phyloP scores from a whole-genome alignment of 2,888 invertebrate genomes.

The Crepidodera aurea region DNA sequence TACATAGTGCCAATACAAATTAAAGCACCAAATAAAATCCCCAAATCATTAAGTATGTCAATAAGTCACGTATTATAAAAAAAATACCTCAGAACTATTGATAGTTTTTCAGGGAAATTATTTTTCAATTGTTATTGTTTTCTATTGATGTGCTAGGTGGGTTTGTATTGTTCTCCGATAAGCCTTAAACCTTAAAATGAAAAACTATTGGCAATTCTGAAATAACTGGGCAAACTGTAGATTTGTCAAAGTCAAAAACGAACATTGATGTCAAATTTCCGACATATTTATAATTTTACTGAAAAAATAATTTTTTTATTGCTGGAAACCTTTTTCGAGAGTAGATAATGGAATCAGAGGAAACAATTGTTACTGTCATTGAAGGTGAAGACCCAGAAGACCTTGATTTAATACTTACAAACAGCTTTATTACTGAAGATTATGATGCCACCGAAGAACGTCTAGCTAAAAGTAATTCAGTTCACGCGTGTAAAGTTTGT shows the following conservation, averaged over 20 bases:
- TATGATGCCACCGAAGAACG: slow-evolving; percentile 26
- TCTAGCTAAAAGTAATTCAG: slow-evolving; percentile 18
- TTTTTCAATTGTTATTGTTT: too few relatives aligned
- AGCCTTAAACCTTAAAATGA: too few relatives aligned
- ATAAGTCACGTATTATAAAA: too few relatives aligned
- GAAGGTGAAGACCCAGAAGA: slow-evolving; percentile 7
- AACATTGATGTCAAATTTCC: slow-evolving; percentile 29
- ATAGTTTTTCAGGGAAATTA: too few relatives aligned
- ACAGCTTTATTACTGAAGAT: slow-evolving; percentile 24
- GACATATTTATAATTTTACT: slow-evolving; percentile 28
- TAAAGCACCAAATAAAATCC: too few relatives aligned
- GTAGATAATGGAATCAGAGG: slow-evolving; percentile 6
- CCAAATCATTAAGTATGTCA: too few relatives aligned
- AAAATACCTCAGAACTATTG: too few relatives aligned
- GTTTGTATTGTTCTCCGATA: too few relatives aligned
- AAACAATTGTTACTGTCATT: background rate
- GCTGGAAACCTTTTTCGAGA: background rate
- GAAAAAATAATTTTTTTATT: slow-evolving; percentile 14
- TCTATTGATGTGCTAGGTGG: too few relatives aligned
- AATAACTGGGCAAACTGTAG: background rate
- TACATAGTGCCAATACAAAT: too few relatives aligned
- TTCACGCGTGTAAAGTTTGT: slow-evolving; percentile 24
- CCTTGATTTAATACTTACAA: slow-evolving; percentile 12
- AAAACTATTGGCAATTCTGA: background rate
- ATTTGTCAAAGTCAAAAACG: slow-evolving; percentile 11